These are phyloP conservation scores for Nycticryphes semicollaris DNA, from an alignment of 2,113 vertebrate genomes.

Conservation along the genomic window DNA sequence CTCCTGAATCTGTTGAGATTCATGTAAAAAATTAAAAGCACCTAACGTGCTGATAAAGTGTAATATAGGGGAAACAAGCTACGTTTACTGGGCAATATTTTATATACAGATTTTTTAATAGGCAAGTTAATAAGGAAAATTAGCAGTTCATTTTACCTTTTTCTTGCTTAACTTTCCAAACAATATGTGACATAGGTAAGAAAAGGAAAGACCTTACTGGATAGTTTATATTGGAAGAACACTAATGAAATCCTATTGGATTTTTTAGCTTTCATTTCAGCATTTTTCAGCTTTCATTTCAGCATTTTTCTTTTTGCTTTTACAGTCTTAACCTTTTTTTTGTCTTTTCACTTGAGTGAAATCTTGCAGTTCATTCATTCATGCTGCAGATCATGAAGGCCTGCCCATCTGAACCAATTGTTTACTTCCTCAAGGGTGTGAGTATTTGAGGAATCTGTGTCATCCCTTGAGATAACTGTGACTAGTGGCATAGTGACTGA, in stretches of 20 bases:
- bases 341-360: background rate
- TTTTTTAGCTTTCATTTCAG: background rate
- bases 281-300: background rate
- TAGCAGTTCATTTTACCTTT: background rate
- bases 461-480: background rate
- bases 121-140: background rate
- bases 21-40: background rate
- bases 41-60: background rate
- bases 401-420: background rate
- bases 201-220: background rate
- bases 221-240: background rate
- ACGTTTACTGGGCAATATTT: background rate
- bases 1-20: background rate
- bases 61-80: background rate
- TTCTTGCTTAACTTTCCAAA: background rate
- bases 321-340: accelerated
- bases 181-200: background rate
- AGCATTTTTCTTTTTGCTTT: background rate
- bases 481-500: background rate
- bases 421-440: background rate
- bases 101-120: background rate
- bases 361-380: background rate
- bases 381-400: background rate
- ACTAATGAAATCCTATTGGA: background rate
- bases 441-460: slow-evolving; percentile 15